phyloP scores from a whole-genome alignment of 2,113 vertebrate species.

The Picathartes gymnocephalus region DNA sequence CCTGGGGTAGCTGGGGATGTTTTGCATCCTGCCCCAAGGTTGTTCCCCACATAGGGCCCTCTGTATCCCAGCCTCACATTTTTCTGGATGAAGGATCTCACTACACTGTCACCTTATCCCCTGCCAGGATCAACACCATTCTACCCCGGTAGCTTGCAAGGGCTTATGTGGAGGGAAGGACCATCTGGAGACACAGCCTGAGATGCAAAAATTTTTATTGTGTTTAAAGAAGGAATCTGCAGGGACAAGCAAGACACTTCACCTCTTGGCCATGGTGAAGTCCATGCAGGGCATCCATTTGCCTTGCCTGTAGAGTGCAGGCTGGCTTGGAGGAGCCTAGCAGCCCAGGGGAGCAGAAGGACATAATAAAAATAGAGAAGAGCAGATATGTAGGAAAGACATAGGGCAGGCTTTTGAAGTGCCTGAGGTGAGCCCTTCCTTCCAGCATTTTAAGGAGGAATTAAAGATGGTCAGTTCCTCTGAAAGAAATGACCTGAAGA shows the following conservation, averaged over 20 bases:
- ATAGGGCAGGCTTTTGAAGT: neutral
- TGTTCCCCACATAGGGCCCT: neutral
- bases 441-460: neutral
- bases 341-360: neutral
- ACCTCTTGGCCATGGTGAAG: neutral
- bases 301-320: neutral
- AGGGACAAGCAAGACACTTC: neutral
- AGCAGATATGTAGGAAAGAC: neutral
- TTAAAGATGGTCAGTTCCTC: neutral
- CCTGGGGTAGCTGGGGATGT: neutral
- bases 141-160: neutral
- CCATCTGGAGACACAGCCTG: neutral
- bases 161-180: neutral
- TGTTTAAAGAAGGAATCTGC: neutral
- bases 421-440: neutral
- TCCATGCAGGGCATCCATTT: neutral
- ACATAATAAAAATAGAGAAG: neutral
- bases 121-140: neutral
- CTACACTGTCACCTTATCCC: neutral
- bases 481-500: neutral
- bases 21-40: neutral
- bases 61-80: neutral
- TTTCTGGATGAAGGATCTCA: neutral
- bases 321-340: neutral
- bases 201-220: slow-evolving; percentile 4